phyloP scores from a whole-genome alignment of 2,888 invertebrate genomes.

The Hermaeophaga mercurialis region DNA sequence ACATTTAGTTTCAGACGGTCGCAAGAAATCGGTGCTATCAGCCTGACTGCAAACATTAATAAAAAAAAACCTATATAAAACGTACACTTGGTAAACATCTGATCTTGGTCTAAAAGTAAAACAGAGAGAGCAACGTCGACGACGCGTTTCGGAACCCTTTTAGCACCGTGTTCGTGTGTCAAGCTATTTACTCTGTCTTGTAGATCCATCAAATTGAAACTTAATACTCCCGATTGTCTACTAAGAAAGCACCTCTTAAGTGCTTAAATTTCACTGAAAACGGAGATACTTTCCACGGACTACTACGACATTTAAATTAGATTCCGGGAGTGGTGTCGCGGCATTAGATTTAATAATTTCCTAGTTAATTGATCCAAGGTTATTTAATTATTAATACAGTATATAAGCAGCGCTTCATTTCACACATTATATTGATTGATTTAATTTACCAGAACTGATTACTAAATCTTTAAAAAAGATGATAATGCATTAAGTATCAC shows the following conservation, averaged over 20 bases:
- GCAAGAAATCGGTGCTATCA: no score
- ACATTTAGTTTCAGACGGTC: no score
- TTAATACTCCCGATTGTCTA: conserved; percentile 29
- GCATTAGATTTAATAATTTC: conserved; percentile 18
- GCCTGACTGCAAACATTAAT: no score
- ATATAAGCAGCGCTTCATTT: no score
- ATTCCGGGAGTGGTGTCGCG: conserved; percentile 16
- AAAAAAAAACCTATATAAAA: no score
- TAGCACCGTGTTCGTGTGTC: conserved; percentile 15
- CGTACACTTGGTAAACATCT: conserved; percentile 3
- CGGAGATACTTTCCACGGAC: conserved; percentile 24
- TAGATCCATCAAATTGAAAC: conserved; percentile 30
- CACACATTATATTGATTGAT: no score
- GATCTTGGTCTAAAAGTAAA: conserved; percentile 3
- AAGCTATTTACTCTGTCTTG: conserved; percentile 25
- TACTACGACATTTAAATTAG: conserved; percentile 27
- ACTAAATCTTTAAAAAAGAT: no score
- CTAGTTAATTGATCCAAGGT: background rate
- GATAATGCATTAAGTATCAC: no score
- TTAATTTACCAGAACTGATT: no score
- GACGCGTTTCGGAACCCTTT: no score
- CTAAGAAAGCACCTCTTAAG: conserved; percentile 31
- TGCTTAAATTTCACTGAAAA: conserved; percentile 30
- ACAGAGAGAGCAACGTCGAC: no score
- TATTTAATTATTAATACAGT: no score